A percentile compares a stretch with the other conserved stretches of the same genome.
Conservation (phyloP, 2,888 invertebrate genomes). For the Volucella inanis region DNA sequence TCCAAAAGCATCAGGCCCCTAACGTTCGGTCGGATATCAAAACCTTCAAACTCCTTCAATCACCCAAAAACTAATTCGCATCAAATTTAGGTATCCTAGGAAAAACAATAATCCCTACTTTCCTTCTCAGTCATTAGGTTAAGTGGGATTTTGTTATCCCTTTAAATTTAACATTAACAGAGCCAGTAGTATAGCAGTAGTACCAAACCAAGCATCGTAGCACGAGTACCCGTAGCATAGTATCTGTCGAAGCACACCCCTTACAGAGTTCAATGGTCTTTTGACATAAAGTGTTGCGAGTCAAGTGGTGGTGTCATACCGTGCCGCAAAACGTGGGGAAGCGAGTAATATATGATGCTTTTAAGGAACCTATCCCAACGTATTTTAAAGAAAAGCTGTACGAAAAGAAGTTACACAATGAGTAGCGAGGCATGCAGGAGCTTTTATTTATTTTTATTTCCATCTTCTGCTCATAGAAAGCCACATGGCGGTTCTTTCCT, state of each 20-base stretch:
- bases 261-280: constrained; percentile 82
- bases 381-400: constrained; percentile 57
- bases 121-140: constrained; percentile 65
- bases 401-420: constrained; percentile 64
- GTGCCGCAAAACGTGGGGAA: constrained; percentile 1
- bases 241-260: constrained; percentile 2
- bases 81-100: too few species aligned
- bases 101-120: constrained; percentile 32
- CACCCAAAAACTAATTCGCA: constrained; percentile 18
- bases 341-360: constrained; percentile 43
- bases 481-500: constrained; percentile 48
- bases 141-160: constrained; percentile 61
- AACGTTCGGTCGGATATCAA: not conserved
- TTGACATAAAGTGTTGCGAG: constrained; percentile 80
- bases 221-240: not conserved
- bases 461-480: not conserved
- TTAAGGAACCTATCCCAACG: constrained; percentile 71
- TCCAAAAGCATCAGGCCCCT: too few species aligned
- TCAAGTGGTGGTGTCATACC: constrained; percentile 77
- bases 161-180: constrained; percentile 54
- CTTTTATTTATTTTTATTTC: constrained; percentile 43
- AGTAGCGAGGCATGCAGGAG: constrained; percentile 27
- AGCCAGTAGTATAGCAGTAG: constrained; percentile 3
- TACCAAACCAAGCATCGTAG: constrained; percentile 16
- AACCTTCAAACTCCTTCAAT: constrained; percentile 19